A percentile compares a stretch with the other conserved stretches of the same genome.
Evolutionary conservation across 2,888 invertebrate genomes (phyloP).

Genomic region (Nymphalis urticae): DNA sequence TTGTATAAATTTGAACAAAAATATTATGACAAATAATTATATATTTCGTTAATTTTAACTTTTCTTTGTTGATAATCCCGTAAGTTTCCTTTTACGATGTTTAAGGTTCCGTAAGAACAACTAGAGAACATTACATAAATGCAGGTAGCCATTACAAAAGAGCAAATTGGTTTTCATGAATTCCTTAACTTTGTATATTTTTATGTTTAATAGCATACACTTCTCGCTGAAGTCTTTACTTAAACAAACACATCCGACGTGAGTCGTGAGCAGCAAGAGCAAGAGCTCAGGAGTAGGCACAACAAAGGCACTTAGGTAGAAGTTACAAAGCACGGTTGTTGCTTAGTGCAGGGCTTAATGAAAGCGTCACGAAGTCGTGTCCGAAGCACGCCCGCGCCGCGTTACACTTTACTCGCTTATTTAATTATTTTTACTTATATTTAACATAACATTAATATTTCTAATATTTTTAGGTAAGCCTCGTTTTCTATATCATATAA

Average conservation of each 20-base stretch:
- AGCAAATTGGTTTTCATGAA: too few relatives aligned
- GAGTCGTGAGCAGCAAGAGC: too few relatives aligned
- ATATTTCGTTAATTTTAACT: too few relatives aligned
- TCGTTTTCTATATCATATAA: too few relatives aligned
- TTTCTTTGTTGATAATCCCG: too few relatives aligned
- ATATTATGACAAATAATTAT: background rate
- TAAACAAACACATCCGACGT: background rate
- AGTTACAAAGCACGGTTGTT: background rate
- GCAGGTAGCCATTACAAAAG: too few relatives aligned
- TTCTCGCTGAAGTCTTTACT: background rate
- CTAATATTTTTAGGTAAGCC: background rate
- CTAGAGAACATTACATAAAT: too few relatives aligned
- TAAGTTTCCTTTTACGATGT: too few relatives aligned
- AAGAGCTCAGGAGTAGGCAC: background rate
- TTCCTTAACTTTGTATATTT: too few relatives aligned
- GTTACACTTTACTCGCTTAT: background rate
- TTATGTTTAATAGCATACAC: too few relatives aligned
- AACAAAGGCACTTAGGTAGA: background rate
- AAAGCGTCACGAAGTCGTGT: constrained; percentile 9
- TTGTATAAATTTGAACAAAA: background rate
- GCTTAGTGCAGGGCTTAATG: background rate
- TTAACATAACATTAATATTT: background rate
- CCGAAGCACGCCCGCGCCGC: background rate
- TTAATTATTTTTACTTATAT: too few relatives aligned
- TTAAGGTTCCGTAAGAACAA: too few relatives aligned